Percentiles rank a stretch among this genome's conserved stretches.
These are phyloP conservation scores for Thalassarche chlororhynchos DNA, from an alignment of 2,113 vertebrate genomes.

Conservation along the genomic window DNA sequence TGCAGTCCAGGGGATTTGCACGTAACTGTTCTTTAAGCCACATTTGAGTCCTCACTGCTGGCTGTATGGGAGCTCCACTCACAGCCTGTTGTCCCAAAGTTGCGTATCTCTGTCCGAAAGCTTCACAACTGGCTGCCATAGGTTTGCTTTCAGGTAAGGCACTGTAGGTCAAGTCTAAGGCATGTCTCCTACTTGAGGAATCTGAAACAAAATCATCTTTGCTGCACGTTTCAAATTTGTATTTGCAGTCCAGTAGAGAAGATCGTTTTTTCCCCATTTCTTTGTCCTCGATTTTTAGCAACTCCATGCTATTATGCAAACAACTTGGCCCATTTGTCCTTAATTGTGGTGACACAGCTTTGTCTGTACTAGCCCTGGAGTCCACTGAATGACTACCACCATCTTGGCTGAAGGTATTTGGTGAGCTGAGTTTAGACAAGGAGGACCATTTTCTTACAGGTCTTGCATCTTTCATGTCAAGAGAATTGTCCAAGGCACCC, in stretches of 20 bases:
- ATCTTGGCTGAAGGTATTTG: slow-evolving; percentile 66
- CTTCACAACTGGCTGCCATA: slow-evolving; percentile 10
- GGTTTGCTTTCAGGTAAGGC: slow-evolving; percentile 86
- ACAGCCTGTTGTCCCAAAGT: slow-evolving; percentile 79
- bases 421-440: slow-evolving; percentile 81
- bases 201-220: slow-evolving; percentile 74
- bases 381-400: slow-evolving; percentile 44
- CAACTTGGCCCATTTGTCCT: slow-evolving; percentile 73
- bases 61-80: slow-evolving; percentile 84
- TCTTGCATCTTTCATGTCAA: slow-evolving; percentile 87
- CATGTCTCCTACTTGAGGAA: slow-evolving; percentile 79
- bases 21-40: slow-evolving; percentile 93
- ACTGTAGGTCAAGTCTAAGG: slow-evolving; percentile 85
- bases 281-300: slow-evolving; percentile 76
- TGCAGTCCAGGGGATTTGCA: slow-evolving; percentile 82
- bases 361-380: slow-evolving; percentile 67
- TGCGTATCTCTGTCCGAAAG: slow-evolving; percentile 71
- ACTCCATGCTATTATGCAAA: slow-evolving; percentile 76
- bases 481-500: slow-evolving; percentile 66
- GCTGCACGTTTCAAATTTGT: slow-evolving; percentile 79
- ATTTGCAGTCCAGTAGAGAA: slow-evolving; percentile 78
- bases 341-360: slow-evolving; percentile 68
- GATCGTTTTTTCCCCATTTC: slow-evolving; percentile 73
- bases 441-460: slow-evolving; percentile 93
- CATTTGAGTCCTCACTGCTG: slow-evolving; percentile 91